Evolutionary conservation across 1,140 invertebrate genomes (phyloP).

Genomic region (Episyrphus balteatus): DNA sequence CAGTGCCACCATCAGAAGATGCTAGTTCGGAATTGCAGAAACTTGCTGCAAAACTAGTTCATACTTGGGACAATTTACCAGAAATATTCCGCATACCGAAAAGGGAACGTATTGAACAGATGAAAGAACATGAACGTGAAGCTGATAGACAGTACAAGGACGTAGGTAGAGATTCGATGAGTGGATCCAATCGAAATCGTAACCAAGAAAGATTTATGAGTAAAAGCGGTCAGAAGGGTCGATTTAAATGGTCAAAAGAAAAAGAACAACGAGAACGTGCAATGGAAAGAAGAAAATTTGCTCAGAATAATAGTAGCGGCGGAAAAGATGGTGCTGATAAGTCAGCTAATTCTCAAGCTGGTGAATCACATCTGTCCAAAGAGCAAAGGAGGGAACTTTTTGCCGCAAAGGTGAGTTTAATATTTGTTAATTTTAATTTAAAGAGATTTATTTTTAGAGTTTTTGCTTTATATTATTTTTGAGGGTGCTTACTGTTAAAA

Average conservation of each 20-base stretch:
- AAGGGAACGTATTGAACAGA: constrained; percentile 82
- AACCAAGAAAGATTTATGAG: constrained; percentile 37
- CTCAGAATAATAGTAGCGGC: too few species aligned
- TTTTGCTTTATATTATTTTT: too few species aligned
- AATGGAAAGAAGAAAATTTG: constrained; percentile 1
- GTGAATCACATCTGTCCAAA: constrained; percentile 15
- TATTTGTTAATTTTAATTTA: too few species aligned
- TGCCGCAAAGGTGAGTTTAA: constrained; percentile 42
- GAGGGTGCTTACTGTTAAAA: too few species aligned
- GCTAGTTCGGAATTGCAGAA: constrained; percentile 4
- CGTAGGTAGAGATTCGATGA: constrained; percentile 15
- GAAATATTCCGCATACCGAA: constrained; percentile 87
- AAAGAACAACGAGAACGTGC: neutral
- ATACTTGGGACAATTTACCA: constrained; percentile 29
- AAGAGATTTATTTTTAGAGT: too few species aligned
- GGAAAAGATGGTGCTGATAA: neutral
- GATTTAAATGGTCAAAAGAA: neutral
- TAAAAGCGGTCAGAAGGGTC: constrained; percentile 7
- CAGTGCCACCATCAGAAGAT: constrained; percentile 9
- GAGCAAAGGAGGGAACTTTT: constrained; percentile 55
- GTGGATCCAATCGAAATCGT: constrained; percentile 22
- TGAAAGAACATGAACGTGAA: constrained; percentile 87
- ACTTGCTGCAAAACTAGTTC: constrained; percentile 10
- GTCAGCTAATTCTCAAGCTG: neutral
- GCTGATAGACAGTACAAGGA: constrained; percentile 40